Percentiles rank a stretch among this genome's conserved stretches.
These are phyloP conservation scores for Pachypeltis micranthus DNA, from an alignment of 1,140 invertebrate species.

Conservation along the genomic window DNA sequence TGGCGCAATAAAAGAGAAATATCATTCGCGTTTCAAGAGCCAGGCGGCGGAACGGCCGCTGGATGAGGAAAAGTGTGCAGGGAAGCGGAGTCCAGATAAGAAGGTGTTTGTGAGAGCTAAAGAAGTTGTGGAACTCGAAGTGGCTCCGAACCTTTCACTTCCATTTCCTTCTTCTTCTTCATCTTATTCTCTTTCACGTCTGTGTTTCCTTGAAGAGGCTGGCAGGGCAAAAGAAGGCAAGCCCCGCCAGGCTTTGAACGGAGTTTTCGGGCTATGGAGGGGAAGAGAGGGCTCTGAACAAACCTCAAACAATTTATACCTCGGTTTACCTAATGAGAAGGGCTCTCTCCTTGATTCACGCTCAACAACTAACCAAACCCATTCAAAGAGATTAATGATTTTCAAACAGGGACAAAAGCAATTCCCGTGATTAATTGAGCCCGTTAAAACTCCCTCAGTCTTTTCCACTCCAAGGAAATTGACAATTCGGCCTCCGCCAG, in stretches of 20 bases:
- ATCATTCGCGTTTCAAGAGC: too few species aligned
- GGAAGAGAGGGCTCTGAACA: slow-evolving; percentile 2
- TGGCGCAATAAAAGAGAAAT: slow-evolving; percentile 12
- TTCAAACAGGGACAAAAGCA: slow-evolving; percentile 9
- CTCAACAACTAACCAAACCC: slow-evolving; percentile 4
- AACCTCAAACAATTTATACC: slow-evolving; percentile 9
- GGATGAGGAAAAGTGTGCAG: not conserved
- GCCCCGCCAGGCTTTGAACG: too few species aligned
- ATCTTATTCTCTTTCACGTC: too few species aligned
- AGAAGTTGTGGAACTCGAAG: not conserved
- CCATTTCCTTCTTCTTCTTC: too few species aligned
- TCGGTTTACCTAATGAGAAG: slow-evolving; percentile 3
- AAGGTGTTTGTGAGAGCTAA: not conserved
- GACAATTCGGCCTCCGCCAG: slow-evolving; percentile 1
- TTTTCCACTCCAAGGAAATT: not conserved
- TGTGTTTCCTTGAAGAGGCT: not conserved
- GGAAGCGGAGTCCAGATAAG: not conserved
- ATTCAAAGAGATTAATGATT: slow-evolving; percentile 10
- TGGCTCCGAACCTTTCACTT: too few species aligned
- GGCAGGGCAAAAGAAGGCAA: not conserved
- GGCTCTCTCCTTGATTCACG: not conserved
- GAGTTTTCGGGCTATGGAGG: too few species aligned
- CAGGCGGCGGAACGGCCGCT: too few species aligned
- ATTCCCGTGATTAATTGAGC: slow-evolving; percentile 8
- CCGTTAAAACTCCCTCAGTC: slow-evolving; percentile 8